Evolutionary conservation across 2,113 vertebrate genomes (phyloP), one percentile per base, ranked within the genome.

Genomic region (Mobula hypostoma): DNA sequence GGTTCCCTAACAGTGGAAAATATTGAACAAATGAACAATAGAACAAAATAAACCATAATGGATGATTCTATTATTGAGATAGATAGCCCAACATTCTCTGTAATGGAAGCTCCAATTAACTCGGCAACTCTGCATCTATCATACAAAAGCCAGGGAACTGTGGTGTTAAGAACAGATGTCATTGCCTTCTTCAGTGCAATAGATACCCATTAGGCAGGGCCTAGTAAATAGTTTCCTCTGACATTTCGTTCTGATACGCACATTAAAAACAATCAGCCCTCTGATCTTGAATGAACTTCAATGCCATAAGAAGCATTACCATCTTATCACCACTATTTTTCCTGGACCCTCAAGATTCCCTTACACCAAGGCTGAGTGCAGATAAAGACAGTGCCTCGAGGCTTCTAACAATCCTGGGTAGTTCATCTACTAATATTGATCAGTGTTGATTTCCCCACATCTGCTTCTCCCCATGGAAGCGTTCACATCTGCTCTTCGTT

Each of bases 101-200:
- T 90, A 90, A 90, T 66, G n/a, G 85, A 63, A 66, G 85, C n/a
- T 90, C 85, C 85, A 90, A 90, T 90, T 90, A 90, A 66, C 85
- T 90, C 66, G 17, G 29, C 85, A n/a, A 66, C 12, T 90, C 85
- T 90, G 15, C 61, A 90, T 90, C 61, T 90, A 66, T 66, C 58
- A 17, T 90, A 66, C n/a, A 29, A 32, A n/a, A 66, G 27, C 61
- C 63, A 32, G 85, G 32, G n/a, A 90, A 90, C 12, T 90, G 85
- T 66, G 14, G 5, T 87, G 56, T 56, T 66, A 90, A 90, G 85
- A 88, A 88, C 7, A 63, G 85, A 66, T 90, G 29, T 90, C 29
- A 66, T 90, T 90, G 61, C 63, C 58, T 32, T 66, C 85, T 32
- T 90, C 61, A 90, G 4, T 90, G 58, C n/a, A 90, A 90, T 90